A percentile compares a stretch with the other conserved stretches of the same genome.
Evolutionary conservation across 2,888 invertebrate genomes (phyloP).

Genomic region (Hedychridium roseum): DNA sequence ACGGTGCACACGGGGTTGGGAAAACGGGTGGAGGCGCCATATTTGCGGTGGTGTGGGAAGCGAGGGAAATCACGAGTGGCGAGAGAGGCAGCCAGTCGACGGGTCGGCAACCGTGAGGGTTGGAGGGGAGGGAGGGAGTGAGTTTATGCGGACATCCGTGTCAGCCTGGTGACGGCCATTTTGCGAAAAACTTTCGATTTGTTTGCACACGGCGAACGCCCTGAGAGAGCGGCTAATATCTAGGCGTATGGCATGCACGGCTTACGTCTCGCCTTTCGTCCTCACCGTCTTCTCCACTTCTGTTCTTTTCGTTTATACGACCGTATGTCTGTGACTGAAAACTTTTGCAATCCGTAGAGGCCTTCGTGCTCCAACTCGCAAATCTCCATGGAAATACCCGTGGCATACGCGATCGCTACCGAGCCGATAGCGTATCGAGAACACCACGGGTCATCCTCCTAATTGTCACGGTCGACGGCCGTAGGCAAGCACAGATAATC

Average conservation of each 20-base stretch:
- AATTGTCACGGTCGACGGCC: slow-evolving; percentile 3
- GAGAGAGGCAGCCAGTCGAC: slow-evolving; percentile 43
- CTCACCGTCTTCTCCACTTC: slow-evolving; percentile 6
- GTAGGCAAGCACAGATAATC: slow-evolving; percentile 24
- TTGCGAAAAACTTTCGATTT: slow-evolving; percentile 64
- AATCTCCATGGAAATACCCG: slow-evolving; percentile 28
- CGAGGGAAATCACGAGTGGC: slow-evolving; percentile 62
- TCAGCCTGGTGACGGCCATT: slow-evolving; percentile 63
- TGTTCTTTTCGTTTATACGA: slow-evolving; percentile 36
- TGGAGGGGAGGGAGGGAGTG: slow-evolving; percentile 31
- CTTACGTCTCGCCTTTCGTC: slow-evolving; percentile 41
- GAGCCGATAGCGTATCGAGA: slow-evolving; percentile 2
- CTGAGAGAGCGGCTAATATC: slow-evolving; percentile 54
- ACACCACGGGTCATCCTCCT: slow-evolving; percentile 16
- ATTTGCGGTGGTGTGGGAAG: slow-evolving; percentile 62
- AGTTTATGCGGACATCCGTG: slow-evolving; percentile 61
- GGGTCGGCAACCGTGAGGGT: slow-evolving; percentile 28
- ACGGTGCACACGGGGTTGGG: slow-evolving; percentile 47
- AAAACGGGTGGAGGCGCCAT: slow-evolving; percentile 62
- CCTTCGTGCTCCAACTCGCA: slow-evolving; percentile 34
- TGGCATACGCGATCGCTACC: slow-evolving; percentile 2
- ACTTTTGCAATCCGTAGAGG: slow-evolving; percentile 33
- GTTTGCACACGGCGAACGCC: slow-evolving; percentile 48
- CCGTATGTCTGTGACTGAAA: slow-evolving; percentile 34
- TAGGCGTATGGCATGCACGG: slow-evolving; percentile 57